Evolutionary conservation across 1,140 invertebrate species (phyloP), one percentile per base, ranked within the genome.

Genomic region (Mylabris phalerata): DNA sequence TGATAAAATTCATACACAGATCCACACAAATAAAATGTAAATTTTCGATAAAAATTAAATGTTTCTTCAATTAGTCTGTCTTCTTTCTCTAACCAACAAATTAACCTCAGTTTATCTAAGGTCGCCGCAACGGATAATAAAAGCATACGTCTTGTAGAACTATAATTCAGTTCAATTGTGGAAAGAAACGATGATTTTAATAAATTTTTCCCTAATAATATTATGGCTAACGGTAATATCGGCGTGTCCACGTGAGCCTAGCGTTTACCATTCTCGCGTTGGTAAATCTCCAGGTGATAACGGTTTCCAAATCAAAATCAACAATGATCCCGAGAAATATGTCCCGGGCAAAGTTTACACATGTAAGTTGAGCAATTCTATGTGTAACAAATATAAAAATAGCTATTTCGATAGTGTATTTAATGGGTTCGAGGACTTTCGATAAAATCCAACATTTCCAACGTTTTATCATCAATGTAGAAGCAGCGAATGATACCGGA

Each of bases 401-500:
- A 24, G 5, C 19, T 46, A 54, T 52, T 54, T 58, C 68, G 63
- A 32, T 51, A 90, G 88, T 90, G 52, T 85, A 84, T n/a, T 73
- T 92, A 58, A 80, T 86, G 70, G 90, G 89, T 0, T 81, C 86
- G 5, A 79, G 82, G 46, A 86, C 84, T 0, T 84, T 88, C 62
- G 80, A 83, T 48, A 55, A 55, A 45, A 9, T 65, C 0, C 87
- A 92, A 69, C 85, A 90, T 66, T 95, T 95, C 71, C 85, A 82
- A 0, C 80, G 86, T 43, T 95, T 95, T 73, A 84, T 87, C 6
- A 78, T 95, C n/a, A 82, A 84, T n/a, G 82, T 86, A 24, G 84
- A 87, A 67, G 87, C 87, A 0, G 78, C 79, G 13, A 79, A 81
- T 52, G 71, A 77, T 3, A 75, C 76, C 13, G 74, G 77, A 55